Percentiles rank a stretch among this genome's conserved stretches.
Evolutionary conservation across 2,113 vertebrate species (phyloP).

Genomic region (Oceanodroma tethys): DNA sequence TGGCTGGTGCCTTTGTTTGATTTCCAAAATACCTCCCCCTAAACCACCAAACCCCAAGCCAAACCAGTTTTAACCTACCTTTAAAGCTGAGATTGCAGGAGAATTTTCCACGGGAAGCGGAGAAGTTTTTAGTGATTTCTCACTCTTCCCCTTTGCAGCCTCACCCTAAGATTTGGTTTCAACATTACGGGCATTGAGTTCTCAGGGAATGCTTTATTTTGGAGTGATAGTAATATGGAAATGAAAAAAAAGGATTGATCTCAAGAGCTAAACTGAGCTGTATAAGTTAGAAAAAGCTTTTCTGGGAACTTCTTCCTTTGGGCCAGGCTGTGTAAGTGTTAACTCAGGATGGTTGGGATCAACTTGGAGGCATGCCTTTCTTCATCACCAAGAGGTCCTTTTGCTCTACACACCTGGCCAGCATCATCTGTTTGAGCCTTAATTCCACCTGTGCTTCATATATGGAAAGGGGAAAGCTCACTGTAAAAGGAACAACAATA

Average conservation of each 20-base stretch:
- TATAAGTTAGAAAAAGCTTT: neutral
- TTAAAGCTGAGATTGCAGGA: neutral
- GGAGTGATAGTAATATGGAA: neutral
- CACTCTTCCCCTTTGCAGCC: neutral
- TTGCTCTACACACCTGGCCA: neutral
- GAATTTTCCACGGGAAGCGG: neutral
- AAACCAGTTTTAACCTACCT: neutral
- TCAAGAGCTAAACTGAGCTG: neutral
- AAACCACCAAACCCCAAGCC: neutral
- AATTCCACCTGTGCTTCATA: neutral
- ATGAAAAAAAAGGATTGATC: neutral
- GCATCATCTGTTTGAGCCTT: neutral
- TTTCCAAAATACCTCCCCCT: neutral
- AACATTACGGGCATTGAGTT: fast-evolving
- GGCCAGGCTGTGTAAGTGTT: neutral
- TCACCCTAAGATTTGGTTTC: neutral
- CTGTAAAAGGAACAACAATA: neutral
- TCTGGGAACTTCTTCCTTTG: neutral
- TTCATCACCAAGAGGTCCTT: neutral
- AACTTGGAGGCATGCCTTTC: neutral
- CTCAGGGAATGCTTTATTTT: neutral
- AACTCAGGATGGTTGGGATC: neutral
- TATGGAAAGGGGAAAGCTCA: neutral
- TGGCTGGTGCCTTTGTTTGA: neutral
- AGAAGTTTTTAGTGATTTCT: neutral